phyloP scores from a whole-genome alignment of 2,797 vertebrate genomes.

The Sandelia bainsii region DNA sequence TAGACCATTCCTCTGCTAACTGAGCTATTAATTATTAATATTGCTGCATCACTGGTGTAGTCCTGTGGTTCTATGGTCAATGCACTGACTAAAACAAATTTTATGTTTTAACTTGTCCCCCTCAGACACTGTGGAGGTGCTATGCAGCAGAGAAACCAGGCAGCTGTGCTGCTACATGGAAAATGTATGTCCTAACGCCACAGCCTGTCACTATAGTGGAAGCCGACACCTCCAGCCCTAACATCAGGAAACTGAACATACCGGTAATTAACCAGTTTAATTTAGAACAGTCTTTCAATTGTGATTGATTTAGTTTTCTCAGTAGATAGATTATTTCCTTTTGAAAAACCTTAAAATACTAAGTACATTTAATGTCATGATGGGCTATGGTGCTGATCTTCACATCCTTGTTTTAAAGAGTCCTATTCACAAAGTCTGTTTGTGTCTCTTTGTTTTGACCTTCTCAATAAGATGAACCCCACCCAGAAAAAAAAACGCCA shows the following conservation, averaged over 20 bases:
- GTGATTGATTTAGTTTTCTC: not conserved
- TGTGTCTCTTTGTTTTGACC: slow-evolving; percentile 10
- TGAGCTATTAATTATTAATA: not conserved
- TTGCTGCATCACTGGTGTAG: not conserved
- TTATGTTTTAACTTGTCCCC: slow-evolving; percentile 7
- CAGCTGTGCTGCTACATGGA: slow-evolving; percentile 88
- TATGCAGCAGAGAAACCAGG: slow-evolving; percentile 90
- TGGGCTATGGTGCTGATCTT: not conserved
- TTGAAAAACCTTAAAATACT: slow-evolving; percentile 5
- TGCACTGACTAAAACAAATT: not conserved
- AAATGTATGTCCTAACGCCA: slow-evolving; percentile 86
- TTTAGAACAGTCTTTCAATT: not conserved
- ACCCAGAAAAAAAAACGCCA: not conserved
- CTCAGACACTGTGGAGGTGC: slow-evolving; percentile 92
- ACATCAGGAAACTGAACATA: slow-evolving; percentile 85
- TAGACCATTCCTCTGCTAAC: too few relatives aligned
- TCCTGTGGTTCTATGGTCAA: too few relatives aligned
- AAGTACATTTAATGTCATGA: not conserved
- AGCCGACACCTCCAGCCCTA: slow-evolving; percentile 81
- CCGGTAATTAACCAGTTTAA: slow-evolving; percentile 57
- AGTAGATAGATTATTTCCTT: not conserved
- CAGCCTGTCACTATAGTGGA: slow-evolving; percentile 72
- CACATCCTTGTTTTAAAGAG: slow-evolving; percentile 2
- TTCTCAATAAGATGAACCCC: not conserved
- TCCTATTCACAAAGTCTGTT: not conserved